These are phyloP conservation scores for Myiotriccus ornatus DNA, from an alignment of 2,797 vertebrate species.

Conservation along the genomic window DNA sequence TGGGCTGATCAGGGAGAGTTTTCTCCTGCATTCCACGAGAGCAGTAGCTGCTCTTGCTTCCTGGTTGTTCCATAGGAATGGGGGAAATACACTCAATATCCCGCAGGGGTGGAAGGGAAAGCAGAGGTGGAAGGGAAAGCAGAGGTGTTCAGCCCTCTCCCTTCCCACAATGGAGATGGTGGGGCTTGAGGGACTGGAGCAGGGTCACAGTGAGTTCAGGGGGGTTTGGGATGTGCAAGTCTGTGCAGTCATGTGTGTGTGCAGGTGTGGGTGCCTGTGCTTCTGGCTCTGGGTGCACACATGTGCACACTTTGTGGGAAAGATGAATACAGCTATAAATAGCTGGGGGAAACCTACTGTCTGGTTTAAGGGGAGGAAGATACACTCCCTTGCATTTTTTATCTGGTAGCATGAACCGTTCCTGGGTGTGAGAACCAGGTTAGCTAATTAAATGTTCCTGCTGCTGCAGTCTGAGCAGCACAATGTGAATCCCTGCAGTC, in stretches of 20 bases:
- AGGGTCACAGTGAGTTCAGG: background rate
- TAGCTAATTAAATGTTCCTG: background rate
- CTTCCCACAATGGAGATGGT: background rate
- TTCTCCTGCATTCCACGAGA: background rate
- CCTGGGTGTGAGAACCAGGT: background rate
- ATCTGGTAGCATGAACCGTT: background rate
- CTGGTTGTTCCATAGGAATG: background rate
- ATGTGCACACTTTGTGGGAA: background rate
- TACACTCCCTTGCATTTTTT: background rate
- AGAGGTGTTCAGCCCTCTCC: background rate
- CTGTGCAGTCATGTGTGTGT: rapidly evolving
- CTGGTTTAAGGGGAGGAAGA: background rate
- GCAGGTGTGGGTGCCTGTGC: background rate
- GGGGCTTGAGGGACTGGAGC: background rate
- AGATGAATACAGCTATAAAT: background rate
- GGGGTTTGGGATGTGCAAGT: background rate
- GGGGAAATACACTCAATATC: background rate
- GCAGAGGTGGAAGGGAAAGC: background rate
- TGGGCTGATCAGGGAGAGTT: background rate
- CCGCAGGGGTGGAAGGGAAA: background rate
- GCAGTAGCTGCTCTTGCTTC: background rate
- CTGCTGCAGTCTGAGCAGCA: background rate
- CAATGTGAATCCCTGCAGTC: background rate
- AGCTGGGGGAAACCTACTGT: background rate
- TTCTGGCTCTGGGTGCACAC: background rate